phyloP scores from a whole-genome alignment of 2,797 vertebrate genomes.

The Onychomys torridus region DNA sequence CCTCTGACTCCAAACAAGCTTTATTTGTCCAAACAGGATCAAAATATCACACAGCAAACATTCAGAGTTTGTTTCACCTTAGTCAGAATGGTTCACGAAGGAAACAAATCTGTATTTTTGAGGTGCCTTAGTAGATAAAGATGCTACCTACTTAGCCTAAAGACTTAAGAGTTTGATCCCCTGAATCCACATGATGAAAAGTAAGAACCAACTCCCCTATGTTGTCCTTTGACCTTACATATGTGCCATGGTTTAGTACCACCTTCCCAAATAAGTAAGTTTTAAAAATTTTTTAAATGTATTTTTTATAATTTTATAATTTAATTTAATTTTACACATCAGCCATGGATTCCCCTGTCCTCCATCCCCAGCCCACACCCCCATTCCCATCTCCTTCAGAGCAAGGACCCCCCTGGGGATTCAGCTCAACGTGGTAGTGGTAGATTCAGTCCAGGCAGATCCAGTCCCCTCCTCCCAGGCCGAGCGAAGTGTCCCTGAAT shows the following conservation, averaged over 20 bases:
- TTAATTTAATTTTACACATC: too few species aligned
- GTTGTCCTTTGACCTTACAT: neutral
- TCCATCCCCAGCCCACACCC: too few species aligned
- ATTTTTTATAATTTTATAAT: too few species aligned
- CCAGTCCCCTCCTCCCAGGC: too few species aligned
- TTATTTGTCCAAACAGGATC: too few species aligned
- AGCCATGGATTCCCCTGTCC: too few species aligned
- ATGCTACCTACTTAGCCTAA: neutral
- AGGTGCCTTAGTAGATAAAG: neutral
- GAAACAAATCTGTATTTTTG: neutral
- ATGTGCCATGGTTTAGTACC: neutral
- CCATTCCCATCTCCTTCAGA: too few species aligned
- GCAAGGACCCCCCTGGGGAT: too few species aligned
- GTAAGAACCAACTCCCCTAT: neutral
- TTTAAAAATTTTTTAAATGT: neutral
- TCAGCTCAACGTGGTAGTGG: too few species aligned
- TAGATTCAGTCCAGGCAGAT: too few species aligned
- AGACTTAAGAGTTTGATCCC: neutral
- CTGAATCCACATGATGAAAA: neutral
- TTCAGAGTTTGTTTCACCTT: neutral
- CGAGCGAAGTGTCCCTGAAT: too few species aligned
- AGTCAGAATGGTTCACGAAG: neutral
- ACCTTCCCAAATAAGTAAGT: neutral
- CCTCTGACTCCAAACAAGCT: too few species aligned
- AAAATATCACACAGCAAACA: neutral